These are phyloP conservation scores for Mesochorus sp. DNA, from an alignment of 2,888 invertebrate genomes.

Conservation along the genomic window DNA sequence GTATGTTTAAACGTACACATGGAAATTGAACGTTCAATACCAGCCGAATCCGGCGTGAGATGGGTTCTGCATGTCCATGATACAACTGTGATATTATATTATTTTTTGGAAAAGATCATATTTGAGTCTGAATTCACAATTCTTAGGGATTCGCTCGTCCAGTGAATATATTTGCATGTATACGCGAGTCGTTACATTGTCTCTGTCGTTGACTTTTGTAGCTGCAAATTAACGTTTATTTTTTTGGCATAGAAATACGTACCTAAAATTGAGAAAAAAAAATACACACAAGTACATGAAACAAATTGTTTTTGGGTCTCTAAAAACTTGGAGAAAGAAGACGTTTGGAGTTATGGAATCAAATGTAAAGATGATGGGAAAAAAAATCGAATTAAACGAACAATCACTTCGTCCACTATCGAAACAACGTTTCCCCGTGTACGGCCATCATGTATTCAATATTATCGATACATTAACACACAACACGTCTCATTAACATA, in stretches of 20 bases:
- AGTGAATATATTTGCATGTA: constrained; percentile 19
- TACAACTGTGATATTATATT: constrained; percentile 81
- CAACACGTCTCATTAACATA: constrained; percentile 56
- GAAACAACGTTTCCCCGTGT: constrained; percentile 53
- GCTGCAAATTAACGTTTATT: constrained; percentile 17
- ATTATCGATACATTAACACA: constrained; percentile 39
- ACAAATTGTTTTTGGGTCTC: constrained; percentile 28
- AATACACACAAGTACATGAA: constrained; percentile 20
- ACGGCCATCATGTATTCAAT: constrained; percentile 34
- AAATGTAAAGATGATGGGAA: not conserved
- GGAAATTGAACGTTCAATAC: constrained; percentile 31
- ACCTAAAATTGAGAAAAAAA: too few species aligned
- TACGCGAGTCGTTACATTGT: constrained; percentile 32
- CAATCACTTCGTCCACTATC: constrained; percentile 48
- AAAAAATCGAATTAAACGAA: constrained; percentile 20
- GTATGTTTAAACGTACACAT: not conserved
- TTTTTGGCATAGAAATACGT: constrained; percentile 12
- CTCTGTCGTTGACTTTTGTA: constrained; percentile 37
- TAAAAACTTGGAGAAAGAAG: not conserved
- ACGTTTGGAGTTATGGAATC: constrained; percentile 6
- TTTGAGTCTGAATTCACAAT: constrained; percentile 26
- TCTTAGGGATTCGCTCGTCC: constrained; percentile 42
- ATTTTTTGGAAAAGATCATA: constrained; percentile 68
- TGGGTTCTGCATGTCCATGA: constrained; percentile 76
- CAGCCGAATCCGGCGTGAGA: constrained; percentile 53